These are phyloP conservation scores for Microcebus tavaratra DNA, from an alignment of 2,113 vertebrate species.

Conservation along the genomic window DNA sequence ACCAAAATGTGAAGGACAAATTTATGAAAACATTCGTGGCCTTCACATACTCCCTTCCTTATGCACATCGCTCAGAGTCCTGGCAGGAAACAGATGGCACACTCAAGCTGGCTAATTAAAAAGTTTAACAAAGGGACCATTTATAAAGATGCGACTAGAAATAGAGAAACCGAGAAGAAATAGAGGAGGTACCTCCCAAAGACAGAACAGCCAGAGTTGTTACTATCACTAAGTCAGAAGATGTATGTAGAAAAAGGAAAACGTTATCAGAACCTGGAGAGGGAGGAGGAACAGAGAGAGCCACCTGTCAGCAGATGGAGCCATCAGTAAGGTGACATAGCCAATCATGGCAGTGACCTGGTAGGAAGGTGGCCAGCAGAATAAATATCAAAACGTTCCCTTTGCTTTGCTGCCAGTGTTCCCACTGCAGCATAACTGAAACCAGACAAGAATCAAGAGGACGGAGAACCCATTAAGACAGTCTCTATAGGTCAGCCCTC, in stretches of 20 bases:
- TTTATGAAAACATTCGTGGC: not conserved
- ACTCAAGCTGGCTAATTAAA: not conserved
- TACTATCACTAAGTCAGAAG: not conserved
- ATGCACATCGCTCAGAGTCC: not conserved
- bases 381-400: not conserved
- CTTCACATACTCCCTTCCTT: not conserved
- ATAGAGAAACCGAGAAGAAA: not conserved
- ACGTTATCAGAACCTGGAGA: not conserved
- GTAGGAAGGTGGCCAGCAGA: not conserved
- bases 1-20: not conserved
- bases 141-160: slow-evolving; percentile 9
- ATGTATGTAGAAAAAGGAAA: not conserved
- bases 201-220: not conserved
- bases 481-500: not conserved
- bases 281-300: not conserved
- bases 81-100: slow-evolving; percentile 21
- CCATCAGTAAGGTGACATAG: not conserved
- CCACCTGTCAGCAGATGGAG: not conserved
- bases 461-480: not conserved
- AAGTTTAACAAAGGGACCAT: not conserved
- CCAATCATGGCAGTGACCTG: not conserved
- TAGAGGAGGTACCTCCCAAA: not conserved
- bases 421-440: not conserved
- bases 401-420: not conserved
- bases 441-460: not conserved